Evolutionary conservation across 1,140 invertebrate species (phyloP), one percentile per base, ranked within the genome.

Genomic region (Venustaconcha ellipsiformis): DNA sequence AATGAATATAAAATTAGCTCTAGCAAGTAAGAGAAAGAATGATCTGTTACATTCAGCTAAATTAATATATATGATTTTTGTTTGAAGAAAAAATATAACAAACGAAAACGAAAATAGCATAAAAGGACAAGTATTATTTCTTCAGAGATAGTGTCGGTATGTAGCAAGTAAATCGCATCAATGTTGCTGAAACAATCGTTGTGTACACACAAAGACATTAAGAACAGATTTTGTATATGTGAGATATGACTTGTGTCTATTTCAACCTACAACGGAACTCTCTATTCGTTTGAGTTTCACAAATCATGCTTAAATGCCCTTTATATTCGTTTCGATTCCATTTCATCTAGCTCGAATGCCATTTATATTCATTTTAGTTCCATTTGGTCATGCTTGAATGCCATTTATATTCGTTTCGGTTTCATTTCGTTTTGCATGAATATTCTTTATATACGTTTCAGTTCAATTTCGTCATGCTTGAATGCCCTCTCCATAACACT

Each of bases 391-490:
- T 96, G 96, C 57, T 89, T 98, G 68, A 98, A 97, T 87, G 97
- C 96, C 0, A 88, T 98, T 64, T 94, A 18, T 18, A 60, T 17
- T 18, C 20, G 15, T 17, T 62, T n/a, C 87, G 97, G 96, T 82
- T 98, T 96, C 8, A 95, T 99, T 3, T 96, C 96, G 0, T 96
- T 95, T 17, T 96, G 96, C 57, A 89, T 98, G 68, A 98, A 97
- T 87, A 97, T 96, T 0, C 88, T 98, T 64, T 94, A 8, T 62
- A 26, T 64, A 57, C 17, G 60, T 20, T 62, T n/a, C 87, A 97
- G 96, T 82, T 98, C 97, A 6, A 95, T 99, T 3, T 96, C 96
- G 0, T 96, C 95, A 18, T 96, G 96, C 57, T 89, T 98, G 68
- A 98, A 97, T 87, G 97, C 96, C 0, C 88, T 98, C 63, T 94